Percentiles rank a stretch among this genome's conserved stretches.
Evolutionary conservation across 1,140 invertebrate species (phyloP).

Genomic region (Leptinotarsa lineolata): DNA sequence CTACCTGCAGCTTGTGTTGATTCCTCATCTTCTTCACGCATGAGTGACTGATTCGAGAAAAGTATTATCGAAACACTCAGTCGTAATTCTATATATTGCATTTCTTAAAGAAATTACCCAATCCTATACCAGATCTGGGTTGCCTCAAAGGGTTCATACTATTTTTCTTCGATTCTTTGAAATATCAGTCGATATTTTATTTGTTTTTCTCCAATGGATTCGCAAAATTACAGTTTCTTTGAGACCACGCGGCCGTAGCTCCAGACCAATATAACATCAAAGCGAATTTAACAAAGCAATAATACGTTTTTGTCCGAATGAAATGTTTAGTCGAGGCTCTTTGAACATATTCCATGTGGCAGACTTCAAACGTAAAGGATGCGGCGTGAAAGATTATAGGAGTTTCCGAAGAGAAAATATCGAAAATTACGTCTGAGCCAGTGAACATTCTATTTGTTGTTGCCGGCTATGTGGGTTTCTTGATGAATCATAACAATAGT

Average conservation of each 20-base stretch:
- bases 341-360: constrained; percentile 3
- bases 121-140: no score
- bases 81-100: no score
- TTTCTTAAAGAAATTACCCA: no score
- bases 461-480: no score
- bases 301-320: constrained; percentile 8
- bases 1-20: no score
- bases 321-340: constrained; percentile 1
- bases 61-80: no score
- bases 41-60: no score
- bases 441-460: no score
- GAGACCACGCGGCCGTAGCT: neutral
- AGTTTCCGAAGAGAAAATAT: neutral
- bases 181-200: neutral
- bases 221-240: neutral
- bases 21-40: no score
- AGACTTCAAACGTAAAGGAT: constrained; percentile 5
- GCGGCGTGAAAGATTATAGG: neutral
- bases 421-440: neutral
- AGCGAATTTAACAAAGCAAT: constrained; percentile 4
- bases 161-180: no score
- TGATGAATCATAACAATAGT: no score
- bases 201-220: neutral
- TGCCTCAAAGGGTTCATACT: no score
- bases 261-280: constrained; percentile 8